Evolutionary conservation across 2,113 vertebrate genomes (phyloP).

Genomic region (Alouatta palliata): DNA sequence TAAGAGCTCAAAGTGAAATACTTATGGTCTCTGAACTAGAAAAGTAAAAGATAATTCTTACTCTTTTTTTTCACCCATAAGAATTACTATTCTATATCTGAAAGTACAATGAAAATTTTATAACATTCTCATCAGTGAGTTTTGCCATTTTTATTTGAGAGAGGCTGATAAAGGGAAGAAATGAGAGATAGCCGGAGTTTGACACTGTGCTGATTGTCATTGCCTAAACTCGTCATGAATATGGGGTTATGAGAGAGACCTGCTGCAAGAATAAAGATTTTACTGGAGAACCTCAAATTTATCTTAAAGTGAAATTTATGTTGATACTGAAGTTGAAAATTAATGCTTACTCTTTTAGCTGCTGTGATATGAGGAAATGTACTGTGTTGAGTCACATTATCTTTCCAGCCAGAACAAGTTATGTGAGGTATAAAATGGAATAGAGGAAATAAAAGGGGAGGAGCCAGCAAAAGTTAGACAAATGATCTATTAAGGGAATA

Average conservation of each 20-base stretch:
- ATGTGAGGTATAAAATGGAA: neutral
- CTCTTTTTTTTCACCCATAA: neutral
- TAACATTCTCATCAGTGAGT: slow-evolving; percentile 22
- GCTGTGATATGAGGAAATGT: neutral
- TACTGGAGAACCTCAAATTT: slow-evolving; percentile 78
- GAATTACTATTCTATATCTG: slow-evolving; percentile 47
- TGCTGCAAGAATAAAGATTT: slow-evolving; percentile 61
- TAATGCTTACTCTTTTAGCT: slow-evolving; percentile 72
- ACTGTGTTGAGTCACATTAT: neutral
- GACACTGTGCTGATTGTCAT: slow-evolving; percentile 27
- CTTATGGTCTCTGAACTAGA: slow-evolving; percentile 8
- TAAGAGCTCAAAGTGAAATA: neutral
- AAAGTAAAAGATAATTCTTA: neutral
- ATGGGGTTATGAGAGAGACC: slow-evolving; percentile 50
- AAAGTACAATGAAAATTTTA: slow-evolving; percentile 68
- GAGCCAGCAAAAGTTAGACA: neutral
- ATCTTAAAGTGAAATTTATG: slow-evolving; percentile 57
- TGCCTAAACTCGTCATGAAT: slow-evolving; percentile 62
- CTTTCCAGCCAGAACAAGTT: neutral
- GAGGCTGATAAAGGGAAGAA: neutral
- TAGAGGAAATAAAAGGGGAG: neutral
- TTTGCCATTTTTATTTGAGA: slow-evolving; percentile 66
- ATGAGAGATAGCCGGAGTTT: slow-evolving; percentile 37
- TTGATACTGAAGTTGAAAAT: slow-evolving; percentile 79
- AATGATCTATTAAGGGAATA: neutral